Evolutionary conservation across 35 echinoderm and acorn worm genomes (phyloP), one percentile per base, ranked within the genome.

Genomic region (Heliocidaris erythrogramma): DNA sequence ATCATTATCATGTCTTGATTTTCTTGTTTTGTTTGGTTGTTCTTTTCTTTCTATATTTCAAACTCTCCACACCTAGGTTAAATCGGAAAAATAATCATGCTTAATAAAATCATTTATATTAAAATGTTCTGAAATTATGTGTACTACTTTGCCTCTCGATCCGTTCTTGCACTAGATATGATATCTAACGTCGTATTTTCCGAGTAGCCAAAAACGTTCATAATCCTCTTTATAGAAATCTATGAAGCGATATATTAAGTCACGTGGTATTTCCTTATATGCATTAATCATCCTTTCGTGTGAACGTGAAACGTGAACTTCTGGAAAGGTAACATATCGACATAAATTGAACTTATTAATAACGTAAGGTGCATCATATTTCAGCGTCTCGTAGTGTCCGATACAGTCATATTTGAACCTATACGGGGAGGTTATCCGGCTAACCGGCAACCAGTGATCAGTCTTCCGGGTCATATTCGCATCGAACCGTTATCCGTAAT

Each of bases 381-480:
- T 47, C 32, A 97, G 91, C 94, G 96, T 96, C 90, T 97, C 95
- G 47, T 92, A 92, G 27, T 92, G 91, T 59, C 91, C 91, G 49
- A 92, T 18, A 59, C 59, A 92, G 49, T 49, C 94, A 85, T 96
- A 97, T 18, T 92, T 48, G 10, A 97, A 85, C 42, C 94, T 85
- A 86, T 95, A 97, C 16, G 95, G 95, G 21, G 85, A 90, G 18
- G 95, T 91, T 30, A 97, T 88, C 30, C 88, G 48, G 85, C 96
- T 85, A 60, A 92, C 84, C 49, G 92, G 97, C 16, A 97, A 49
- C 94, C 96, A 97, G 92, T 97, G 97, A 69, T 97, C 97, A 18
- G 93, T 95, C 9, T 92, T 48, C 14, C 94, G 94, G 14, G 56
- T 52, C 42, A 97, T 90, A 0, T 27, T 4, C 47, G 95, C 93